Conservation (phyloP, 2,797 vertebrate species). For the Xenops minutus region DNA sequence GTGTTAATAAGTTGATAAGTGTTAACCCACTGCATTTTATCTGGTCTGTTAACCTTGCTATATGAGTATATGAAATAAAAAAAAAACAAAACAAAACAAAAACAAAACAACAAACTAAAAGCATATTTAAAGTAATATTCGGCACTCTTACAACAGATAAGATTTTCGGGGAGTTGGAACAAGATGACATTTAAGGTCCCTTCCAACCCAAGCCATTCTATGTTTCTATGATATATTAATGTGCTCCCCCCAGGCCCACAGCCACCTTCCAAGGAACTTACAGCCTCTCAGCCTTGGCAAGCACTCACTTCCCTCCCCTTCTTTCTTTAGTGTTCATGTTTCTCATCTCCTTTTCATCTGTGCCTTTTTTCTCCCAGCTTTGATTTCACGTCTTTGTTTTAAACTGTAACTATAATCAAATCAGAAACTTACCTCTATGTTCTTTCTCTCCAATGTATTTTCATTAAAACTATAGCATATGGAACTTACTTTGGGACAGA, state of each 20-base stretch:
- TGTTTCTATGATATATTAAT: neutral
- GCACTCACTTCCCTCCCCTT: neutral
- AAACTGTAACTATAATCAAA: neutral
- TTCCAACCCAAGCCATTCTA: neutral
- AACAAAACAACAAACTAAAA: too few species aligned
- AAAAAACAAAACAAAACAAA: too few species aligned
- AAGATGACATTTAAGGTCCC: neutral
- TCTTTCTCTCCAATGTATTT: neutral
- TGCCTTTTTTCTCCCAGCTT: neutral
- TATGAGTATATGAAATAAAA: neutral
- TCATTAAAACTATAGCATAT: neutral
- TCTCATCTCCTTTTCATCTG: neutral
- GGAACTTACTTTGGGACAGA: neutral
- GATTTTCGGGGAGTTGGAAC: neutral
- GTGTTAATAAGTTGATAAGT: too few species aligned
- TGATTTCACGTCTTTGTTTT: neutral
- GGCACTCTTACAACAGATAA: neutral
- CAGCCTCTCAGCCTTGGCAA: fast-evolving
- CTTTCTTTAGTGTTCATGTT: neutral
- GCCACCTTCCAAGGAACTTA: neutral
- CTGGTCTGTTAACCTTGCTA: neutral
- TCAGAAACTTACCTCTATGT: neutral
- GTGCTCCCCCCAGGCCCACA: fast-evolving
- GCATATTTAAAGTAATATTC: neutral
- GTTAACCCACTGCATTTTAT: neutral